These are phyloP conservation scores for Harmothoe impar DNA, from an alignment of 2,888 invertebrate species.

Conservation along the genomic window DNA sequence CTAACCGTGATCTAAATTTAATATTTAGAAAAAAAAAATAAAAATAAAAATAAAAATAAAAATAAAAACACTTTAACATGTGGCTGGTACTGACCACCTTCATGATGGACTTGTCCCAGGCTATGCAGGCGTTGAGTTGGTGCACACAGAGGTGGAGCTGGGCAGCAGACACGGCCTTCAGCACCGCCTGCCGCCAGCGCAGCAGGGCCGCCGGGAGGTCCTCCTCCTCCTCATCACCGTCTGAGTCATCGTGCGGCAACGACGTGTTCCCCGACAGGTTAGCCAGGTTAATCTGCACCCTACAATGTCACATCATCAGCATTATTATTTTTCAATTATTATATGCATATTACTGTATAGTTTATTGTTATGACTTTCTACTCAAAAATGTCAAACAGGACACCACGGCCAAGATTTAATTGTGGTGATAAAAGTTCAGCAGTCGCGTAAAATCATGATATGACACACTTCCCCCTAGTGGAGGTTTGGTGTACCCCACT, in stretches of 20 bases:
- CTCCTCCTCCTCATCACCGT: constrained; percentile 69
- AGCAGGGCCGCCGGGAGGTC: constrained; percentile 88
- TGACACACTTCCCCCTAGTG: too few relatives aligned
- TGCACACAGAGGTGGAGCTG: constrained; percentile 95
- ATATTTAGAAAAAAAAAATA: too few relatives aligned
- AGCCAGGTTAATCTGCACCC: constrained; percentile 77
- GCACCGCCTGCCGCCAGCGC: constrained; percentile 94
- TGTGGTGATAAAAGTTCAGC: too few relatives aligned
- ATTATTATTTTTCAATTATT: too few relatives aligned
- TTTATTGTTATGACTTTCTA: too few relatives aligned
- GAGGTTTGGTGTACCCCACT: too few relatives aligned
- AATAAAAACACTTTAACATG: neutral
- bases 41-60: too few relatives aligned
- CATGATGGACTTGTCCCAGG: constrained; percentile 99
- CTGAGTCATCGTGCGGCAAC: neutral
- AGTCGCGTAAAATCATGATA: too few relatives aligned
- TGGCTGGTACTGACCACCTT: constrained; percentile 92
- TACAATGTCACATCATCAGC: constrained; percentile 67
- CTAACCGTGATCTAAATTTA: too few relatives aligned
- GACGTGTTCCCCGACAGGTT: constrained; percentile 71
- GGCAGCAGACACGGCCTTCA: constrained; percentile 92
- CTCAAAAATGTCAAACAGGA: too few relatives aligned
- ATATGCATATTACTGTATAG: too few relatives aligned
- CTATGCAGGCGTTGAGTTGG: constrained; percentile 94
- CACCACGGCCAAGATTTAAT: too few relatives aligned